Evolutionary conservation across 2,113 vertebrate genomes (phyloP).

Genomic region (Platysteira castanea): DNA sequence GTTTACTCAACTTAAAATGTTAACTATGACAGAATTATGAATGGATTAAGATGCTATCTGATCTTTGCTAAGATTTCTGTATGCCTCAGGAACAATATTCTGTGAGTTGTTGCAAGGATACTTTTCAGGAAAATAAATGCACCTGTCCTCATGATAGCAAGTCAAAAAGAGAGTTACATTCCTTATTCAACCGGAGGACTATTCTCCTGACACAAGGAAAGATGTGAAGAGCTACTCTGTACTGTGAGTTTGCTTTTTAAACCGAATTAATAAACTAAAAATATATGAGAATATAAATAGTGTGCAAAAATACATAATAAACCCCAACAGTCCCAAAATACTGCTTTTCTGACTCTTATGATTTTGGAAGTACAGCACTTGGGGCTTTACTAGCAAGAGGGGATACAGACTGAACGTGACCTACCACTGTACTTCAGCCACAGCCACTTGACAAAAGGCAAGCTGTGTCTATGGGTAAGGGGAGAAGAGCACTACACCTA

Average conservation of each 20-base stretch:
- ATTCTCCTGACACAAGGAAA: neutral
- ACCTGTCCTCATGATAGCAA: neutral
- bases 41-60: neutral
- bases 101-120: neutral
- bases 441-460: neutral
- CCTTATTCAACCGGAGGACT: neutral
- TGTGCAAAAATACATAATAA: neutral
- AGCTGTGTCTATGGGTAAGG: neutral
- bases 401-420: neutral
- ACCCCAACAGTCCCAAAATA: neutral
- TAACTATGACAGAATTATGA: neutral
- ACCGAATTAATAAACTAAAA: neutral
- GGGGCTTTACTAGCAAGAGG: neutral
- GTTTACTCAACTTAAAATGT: neutral
- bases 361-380: fast-evolving
- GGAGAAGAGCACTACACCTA: neutral
- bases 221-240: neutral
- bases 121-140: neutral
- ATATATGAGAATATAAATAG: neutral
- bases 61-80: neutral
- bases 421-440: neutral
- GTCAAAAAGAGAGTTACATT: neutral
- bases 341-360: neutral
- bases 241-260: neutral
- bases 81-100: neutral